Evolutionary conservation across 2,888 invertebrate genomes (phyloP).

Genomic region (Machimus rusticus): DNA sequence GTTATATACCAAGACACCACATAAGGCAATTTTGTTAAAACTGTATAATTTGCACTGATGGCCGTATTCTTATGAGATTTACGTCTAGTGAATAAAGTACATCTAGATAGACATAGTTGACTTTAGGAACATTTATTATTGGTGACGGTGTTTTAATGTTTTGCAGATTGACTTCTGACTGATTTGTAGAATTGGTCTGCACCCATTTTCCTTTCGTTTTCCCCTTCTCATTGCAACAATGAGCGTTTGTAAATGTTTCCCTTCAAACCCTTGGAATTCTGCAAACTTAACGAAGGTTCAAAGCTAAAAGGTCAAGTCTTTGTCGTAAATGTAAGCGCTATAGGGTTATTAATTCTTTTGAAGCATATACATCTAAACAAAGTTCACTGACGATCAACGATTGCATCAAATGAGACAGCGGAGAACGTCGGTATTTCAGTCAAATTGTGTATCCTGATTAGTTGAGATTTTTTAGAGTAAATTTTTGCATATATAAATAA

Average conservation of each 20-base stretch:
- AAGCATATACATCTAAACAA: background rate
- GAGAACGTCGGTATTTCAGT: background rate
- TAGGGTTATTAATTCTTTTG: conserved; percentile 9
- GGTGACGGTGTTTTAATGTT: conserved; percentile 19
- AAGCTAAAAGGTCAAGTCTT: background rate
- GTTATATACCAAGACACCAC: background rate
- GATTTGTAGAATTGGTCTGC: background rate
- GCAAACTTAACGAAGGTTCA: background rate
- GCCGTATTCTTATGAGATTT: conserved; percentile 30
- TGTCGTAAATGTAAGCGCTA: conserved; percentile 15
- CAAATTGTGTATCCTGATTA: conserved; percentile 31
- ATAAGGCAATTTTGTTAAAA: background rate
- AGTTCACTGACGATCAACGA: background rate
- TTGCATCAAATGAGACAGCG: background rate
- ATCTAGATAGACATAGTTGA: conserved; percentile 9
- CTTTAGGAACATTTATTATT: conserved; percentile 8
- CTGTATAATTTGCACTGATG: conserved; percentile 1
- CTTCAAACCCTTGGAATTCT: background rate
- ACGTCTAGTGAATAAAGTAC: background rate
- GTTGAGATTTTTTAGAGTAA: conserved; percentile 36
- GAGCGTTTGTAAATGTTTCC: background rate
- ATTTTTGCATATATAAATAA: conserved; percentile 32
- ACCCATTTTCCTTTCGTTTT: background rate
- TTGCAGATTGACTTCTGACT: background rate
- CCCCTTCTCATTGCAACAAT: background rate